Conservation (phyloP, 1,140 invertebrate species). For the Lepeophtheirus salmonis region DNA sequence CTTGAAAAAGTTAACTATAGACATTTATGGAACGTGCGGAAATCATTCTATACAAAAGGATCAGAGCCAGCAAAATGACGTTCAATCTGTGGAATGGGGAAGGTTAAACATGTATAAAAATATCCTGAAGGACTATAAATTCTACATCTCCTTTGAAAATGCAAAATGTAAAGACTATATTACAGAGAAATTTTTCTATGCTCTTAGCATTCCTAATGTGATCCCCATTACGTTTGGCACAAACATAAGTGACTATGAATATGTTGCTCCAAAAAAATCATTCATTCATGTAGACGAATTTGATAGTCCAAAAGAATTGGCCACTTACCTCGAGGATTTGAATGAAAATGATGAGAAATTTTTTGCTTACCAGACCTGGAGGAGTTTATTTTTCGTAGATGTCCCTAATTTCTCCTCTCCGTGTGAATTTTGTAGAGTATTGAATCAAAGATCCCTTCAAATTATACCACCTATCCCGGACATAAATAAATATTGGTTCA, state of each 20-base stretch:
- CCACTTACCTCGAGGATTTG: slow-evolving; percentile 32
- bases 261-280: slow-evolving; percentile 40
- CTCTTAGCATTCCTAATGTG: slow-evolving; percentile 33
- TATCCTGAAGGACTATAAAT: slow-evolving; percentile 82
- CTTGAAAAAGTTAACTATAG: slow-evolving; percentile 39
- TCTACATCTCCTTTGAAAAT: slow-evolving; percentile 92
- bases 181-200: slow-evolving; percentile 75
- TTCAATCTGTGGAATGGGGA: neutral
- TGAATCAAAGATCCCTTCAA: neutral
- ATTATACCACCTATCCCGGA: neutral
- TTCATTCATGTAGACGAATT: slow-evolving; percentile 37
- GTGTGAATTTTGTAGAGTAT: neutral
- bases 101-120: neutral
- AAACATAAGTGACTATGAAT: slow-evolving; percentile 38
- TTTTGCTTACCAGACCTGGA: neutral
- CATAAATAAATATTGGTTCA: neutral
- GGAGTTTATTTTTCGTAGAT: neutral
- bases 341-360: slow-evolving; percentile 25
- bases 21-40: slow-evolving; percentile 83
- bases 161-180: slow-evolving; percentile 90
- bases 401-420: neutral
- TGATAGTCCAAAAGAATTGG: slow-evolving; percentile 30
- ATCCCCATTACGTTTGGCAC: slow-evolving; percentile 50
- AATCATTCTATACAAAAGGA: slow-evolving; percentile 55
- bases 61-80: slow-evolving; percentile 41